Percentiles rank a stretch among this genome's conserved stretches.
Conservation (phyloP, 1,140 invertebrate genomes). For the Telenomus remus region DNA sequence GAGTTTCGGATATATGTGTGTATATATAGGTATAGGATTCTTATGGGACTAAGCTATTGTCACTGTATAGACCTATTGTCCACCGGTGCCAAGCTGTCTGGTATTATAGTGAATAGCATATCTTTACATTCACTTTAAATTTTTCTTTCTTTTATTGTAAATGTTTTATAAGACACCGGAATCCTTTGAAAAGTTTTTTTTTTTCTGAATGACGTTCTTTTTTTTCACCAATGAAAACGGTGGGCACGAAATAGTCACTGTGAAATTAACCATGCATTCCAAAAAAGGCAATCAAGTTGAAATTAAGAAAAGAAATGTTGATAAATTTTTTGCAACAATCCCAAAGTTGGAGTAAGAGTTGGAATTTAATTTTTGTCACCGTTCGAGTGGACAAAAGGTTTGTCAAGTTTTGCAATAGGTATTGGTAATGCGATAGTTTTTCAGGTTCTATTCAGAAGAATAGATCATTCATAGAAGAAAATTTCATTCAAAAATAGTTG, state of each 20-base stretch:
- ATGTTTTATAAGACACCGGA: slow-evolving; percentile 54
- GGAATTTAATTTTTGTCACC: too few species aligned
- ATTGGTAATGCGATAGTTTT: too few species aligned
- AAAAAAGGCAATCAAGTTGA: neutral
- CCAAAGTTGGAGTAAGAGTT: too few species aligned
- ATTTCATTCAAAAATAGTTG: neutral
- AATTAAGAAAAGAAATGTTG: neutral
- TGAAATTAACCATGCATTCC: neutral
- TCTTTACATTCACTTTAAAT: slow-evolving; percentile 54
- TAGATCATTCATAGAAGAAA: slow-evolving; percentile 1
- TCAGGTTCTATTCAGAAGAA: neutral
- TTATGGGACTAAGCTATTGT: slow-evolving; percentile 42
- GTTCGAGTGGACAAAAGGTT: too few species aligned
- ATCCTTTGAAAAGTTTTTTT: slow-evolving; percentile 47
- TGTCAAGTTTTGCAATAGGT: too few species aligned
- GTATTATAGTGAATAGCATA: slow-evolving; percentile 37
- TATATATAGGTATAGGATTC: slow-evolving; percentile 20
- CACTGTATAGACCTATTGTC: slow-evolving; percentile 48
- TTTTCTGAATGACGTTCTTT: slow-evolving; percentile 38
- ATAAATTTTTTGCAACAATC: too few species aligned
- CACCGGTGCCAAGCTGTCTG: slow-evolving; percentile 62
- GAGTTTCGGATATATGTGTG: slow-evolving; percentile 1
- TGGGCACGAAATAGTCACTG: neutral
- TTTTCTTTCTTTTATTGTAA: slow-evolving; percentile 53
- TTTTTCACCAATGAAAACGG: slow-evolving; percentile 22